phyloP scores from a whole-genome alignment of 2,888 invertebrate genomes.

The Cylindroiulus punctatus region DNA sequence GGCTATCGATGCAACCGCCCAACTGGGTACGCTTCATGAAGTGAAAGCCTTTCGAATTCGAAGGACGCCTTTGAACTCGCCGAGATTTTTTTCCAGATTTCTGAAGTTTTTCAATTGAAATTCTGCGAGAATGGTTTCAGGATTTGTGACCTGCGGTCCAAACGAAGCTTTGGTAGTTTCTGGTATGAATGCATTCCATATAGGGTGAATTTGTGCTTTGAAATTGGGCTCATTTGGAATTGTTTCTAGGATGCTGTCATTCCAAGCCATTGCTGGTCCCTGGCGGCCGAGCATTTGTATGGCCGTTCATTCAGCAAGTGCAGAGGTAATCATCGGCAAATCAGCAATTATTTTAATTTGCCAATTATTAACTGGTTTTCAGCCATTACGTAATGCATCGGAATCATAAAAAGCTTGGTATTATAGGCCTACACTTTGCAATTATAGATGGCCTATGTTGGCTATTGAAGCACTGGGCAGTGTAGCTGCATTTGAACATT shows the following conservation, averaged over 20 bases:
- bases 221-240: background rate
- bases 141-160: slow-evolving; percentile 93
- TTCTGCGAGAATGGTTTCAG: slow-evolving; percentile 64
- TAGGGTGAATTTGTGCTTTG: background rate
- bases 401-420: too few species aligned
- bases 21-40: background rate
- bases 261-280: slow-evolving; percentile 91
- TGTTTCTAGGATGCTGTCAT: slow-evolving; percentile 88
- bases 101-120: slow-evolving; percentile 44
- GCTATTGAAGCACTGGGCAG: too few species aligned
- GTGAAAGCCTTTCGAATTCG: background rate
- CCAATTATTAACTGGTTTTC: too few species aligned
- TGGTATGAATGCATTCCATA: slow-evolving; percentile 71
- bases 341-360: background rate
- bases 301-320: slow-evolving; percentile 81
- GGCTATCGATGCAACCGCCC: background rate
- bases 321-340: slow-evolving; percentile 65
- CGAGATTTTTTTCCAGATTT: background rate
- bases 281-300: slow-evolving; percentile 96
- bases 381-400: too few species aligned
- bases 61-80: background rate
- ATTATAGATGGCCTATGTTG: too few species aligned
- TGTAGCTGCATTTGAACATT: too few species aligned
- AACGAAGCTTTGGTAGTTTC: slow-evolving; percentile 95
- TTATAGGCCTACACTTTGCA: too few species aligned